Base-by-base conservation (phyloP, 2,888 invertebrate genomes). In the Dinocampus coccinellae region DNA sequence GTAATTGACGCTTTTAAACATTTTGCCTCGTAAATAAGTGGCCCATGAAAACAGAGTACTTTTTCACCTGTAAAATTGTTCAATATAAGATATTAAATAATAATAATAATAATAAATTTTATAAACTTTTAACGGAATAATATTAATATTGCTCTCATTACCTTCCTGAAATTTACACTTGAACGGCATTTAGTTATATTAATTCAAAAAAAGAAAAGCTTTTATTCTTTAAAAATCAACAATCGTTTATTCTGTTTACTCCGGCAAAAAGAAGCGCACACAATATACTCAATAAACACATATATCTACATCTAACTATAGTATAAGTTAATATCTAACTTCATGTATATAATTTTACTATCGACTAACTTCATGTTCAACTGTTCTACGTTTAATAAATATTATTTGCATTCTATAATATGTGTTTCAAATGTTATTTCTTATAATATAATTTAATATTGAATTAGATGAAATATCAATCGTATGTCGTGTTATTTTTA, bases 11-110 rank as follows among this genome's bases (percentile, higher is more conserved):
- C 92, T 88, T 96, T 96, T 29, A 98, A 90, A 84, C 97, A 97
- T 92, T 98, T 98, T 42, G 97, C 98, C 90, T 98, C 98, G 87
- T 98, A 98, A 78, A 98, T 94, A 33, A 98, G 90, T 2, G 97
- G 97, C 0, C 98, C 98, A 88, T 98, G 98, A 85, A 97, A 98
- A 88, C 98, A 98, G 33, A 98, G 88, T 9, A 98, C 97, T 85
- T 94, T 95, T 88, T 95, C 95, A 73, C 95, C 95, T 95, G 85
- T 73, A n/a, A n/a, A n/a, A n/a, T n/a, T n/a, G n/a, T n/a, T n/a
- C n/a, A n/a, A n/a, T n/a, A n/a, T 90, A 89, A 74, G 64, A 55
- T 29, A 58, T 62, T 26, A 9, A 26, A n/a, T 65, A 20, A 47
- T 20, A 47, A 29, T 22, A 13, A n/a, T 33, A 33, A 7, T 58